Conservation (phyloP, 2,888 invertebrate genomes). For the Lapara coniferarum region DNA sequence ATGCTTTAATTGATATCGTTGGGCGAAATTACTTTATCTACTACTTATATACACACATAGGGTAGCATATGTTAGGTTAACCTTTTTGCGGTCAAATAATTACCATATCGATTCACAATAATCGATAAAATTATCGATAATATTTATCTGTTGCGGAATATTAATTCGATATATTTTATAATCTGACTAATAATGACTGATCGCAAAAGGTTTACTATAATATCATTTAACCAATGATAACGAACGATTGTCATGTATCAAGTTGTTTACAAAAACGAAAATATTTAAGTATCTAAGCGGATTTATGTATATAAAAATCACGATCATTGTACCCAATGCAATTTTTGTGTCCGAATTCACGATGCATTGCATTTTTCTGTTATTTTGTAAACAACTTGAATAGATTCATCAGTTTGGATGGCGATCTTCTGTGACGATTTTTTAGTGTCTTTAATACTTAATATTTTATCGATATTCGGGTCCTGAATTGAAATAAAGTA, state of each 20-base stretch:
- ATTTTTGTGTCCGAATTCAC: slow-evolving; percentile 4
- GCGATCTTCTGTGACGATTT: slow-evolving; percentile 5
- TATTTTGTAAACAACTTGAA: slow-evolving; percentile 1
- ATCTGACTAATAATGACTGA: neutral
- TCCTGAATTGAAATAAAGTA: neutral
- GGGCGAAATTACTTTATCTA: neutral
- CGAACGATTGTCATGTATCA: neutral
- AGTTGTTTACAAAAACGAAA: slow-evolving; percentile 13
- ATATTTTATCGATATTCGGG: neutral
- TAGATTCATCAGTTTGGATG: neutral
- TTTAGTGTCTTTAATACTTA: neutral
- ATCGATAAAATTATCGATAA: neutral
- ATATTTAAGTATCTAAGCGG: neutral
- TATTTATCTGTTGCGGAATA: neutral
- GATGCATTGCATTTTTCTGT: neutral
- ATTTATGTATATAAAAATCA: neutral
- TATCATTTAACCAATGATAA: neutral
- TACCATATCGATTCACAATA: neutral
- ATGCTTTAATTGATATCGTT: slow-evolving; percentile 11
- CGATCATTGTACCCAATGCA: neutral
- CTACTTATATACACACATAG: neutral
- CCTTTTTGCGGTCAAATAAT: slow-evolving; percentile 5
- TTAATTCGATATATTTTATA: slow-evolving; percentile 4
- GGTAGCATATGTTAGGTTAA: neutral
- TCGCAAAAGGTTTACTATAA: slow-evolving; percentile 1